Evolutionary conservation across 2,113 vertebrate genomes (phyloP), one percentile per base, ranked within the genome.

Genomic region (Mastomys coucha): DNA sequence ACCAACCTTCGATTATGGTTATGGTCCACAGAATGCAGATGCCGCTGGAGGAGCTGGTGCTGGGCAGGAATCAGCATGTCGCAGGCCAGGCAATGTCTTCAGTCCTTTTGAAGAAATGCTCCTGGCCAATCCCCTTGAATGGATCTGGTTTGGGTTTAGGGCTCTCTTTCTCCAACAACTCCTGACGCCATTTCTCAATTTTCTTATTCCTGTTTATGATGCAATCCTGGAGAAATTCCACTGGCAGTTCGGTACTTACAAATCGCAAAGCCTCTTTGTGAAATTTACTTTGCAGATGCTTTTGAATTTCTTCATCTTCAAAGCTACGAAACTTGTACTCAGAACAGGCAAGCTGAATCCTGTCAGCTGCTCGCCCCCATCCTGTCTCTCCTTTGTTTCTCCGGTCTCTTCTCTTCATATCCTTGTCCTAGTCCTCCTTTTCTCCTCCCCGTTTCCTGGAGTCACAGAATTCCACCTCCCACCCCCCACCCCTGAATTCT

Each of bases 71-170:
- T 99, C 11, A 99, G 80, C 98, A 99, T 98, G 96, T 99, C 98
- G 0, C 99, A 99, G 1, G 99, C 99, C 99, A 99, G 1, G 99
- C 99, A 99, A 69, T 99, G 98, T 13, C 99, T 97, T 99, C 98
- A 0, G 99, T 98, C 91, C 97, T 98, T 98, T 99, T 99, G 95
- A 99, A 98, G 97, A 99, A 99, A 42, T 99, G 98, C 31, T 99
- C 99, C 90, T 99, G 98, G 51, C 98, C 98, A 1, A 99, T 98
- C 13, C 98, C 99, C 91, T 98, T 98, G 75, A 99, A 99, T 69
- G 98, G 98, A 91, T 99, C 98, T 0, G 97, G 97, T 33, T 98
- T 99, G 75, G 98, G 98, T 76, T 98, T 98, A 0, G 95, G 12
- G 17, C 97, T 98, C 36, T 99, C 98, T 39, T 99, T 99, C 42